These are phyloP conservation scores for Jaculus jaculus DNA, from an alignment of 2,113 vertebrate species.

Conservation along the genomic window DNA sequence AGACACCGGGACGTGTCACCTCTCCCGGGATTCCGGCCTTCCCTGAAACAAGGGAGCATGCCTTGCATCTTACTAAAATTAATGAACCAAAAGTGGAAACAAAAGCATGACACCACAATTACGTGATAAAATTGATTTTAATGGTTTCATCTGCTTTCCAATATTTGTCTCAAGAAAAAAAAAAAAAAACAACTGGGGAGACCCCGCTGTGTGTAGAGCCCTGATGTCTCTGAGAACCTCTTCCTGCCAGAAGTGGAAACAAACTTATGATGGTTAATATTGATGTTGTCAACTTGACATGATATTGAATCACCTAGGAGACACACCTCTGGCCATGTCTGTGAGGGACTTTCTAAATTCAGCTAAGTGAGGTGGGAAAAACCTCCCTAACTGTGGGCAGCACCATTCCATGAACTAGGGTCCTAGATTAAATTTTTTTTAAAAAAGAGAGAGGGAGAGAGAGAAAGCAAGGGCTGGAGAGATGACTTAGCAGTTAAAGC, in stretches of 20 bases:
- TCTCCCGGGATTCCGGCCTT: not conserved
- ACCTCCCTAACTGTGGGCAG: too few species aligned
- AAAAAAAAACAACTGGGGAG: not conserved
- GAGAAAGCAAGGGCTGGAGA: too few species aligned
- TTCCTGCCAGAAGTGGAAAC: not conserved
- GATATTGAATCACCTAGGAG: too few species aligned
- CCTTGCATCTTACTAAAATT: not conserved
- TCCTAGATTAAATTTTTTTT: too few species aligned
- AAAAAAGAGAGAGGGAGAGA: too few species aligned
- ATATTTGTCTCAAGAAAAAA: not conserved
- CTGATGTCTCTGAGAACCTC: not conserved
- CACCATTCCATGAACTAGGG: too few species aligned
- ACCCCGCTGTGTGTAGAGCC: not conserved
- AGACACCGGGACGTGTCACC: fast-evolving
- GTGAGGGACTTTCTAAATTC: too few species aligned
- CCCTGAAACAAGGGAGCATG: not conserved
- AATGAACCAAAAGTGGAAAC: not conserved
- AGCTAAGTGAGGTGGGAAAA: too few species aligned
- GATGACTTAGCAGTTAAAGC: too few species aligned
- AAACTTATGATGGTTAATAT: not conserved
- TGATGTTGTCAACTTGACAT: too few species aligned
- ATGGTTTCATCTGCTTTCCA: not conserved
- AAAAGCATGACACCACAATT: not conserved
- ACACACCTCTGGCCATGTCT: too few species aligned
- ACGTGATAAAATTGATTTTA: not conserved